Evolutionary conservation across 2,888 invertebrate genomes (phyloP).

Genomic region (Ctenicera cuprea): DNA sequence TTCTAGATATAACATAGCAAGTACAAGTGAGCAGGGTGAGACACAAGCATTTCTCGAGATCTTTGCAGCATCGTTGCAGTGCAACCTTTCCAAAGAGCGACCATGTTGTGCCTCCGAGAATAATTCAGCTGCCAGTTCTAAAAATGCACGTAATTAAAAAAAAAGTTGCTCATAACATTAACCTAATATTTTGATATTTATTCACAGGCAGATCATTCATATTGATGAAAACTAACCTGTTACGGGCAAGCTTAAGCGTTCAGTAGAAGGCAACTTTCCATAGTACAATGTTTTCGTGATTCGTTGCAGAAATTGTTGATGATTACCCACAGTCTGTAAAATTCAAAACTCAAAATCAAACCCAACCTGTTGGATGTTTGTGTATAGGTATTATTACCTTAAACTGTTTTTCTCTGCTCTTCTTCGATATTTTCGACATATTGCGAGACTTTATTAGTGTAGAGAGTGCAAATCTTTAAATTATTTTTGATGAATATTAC

Average conservation of each 20-base stretch:
- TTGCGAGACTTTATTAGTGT: neutral
- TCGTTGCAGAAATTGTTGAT: constrained; percentile 86
- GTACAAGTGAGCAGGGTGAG: constrained; percentile 93
- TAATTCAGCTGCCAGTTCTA: constrained; percentile 89
- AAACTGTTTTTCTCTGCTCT: constrained; percentile 60
- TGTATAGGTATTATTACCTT: constrained; percentile 56
- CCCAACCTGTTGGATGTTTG: constrained; percentile 3
- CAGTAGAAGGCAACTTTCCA: constrained; percentile 84
- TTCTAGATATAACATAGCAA: constrained; percentile 95
- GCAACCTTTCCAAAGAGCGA: constrained; percentile 85
- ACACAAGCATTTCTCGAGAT: constrained; percentile 88
- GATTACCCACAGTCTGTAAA: constrained; percentile 79
- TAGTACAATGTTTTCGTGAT: constrained; percentile 94
- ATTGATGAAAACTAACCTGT: constrained; percentile 85
- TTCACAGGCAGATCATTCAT: too few relatives aligned
- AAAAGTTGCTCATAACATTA: too few relatives aligned
- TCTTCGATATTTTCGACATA: constrained; percentile 66
- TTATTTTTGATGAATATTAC: neutral
- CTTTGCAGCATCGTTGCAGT: constrained; percentile 84
- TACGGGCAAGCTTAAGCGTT: constrained; percentile 84
- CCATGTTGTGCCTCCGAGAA: constrained; percentile 88
- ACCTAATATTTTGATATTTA: too few relatives aligned
- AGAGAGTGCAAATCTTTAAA: too few relatives aligned
- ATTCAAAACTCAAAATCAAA: neutral
- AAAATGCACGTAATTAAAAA: constrained; percentile 63